phyloP scores from a whole-genome alignment of 2,797 vertebrate species.

The Gadopsis bispinosus region DNA sequence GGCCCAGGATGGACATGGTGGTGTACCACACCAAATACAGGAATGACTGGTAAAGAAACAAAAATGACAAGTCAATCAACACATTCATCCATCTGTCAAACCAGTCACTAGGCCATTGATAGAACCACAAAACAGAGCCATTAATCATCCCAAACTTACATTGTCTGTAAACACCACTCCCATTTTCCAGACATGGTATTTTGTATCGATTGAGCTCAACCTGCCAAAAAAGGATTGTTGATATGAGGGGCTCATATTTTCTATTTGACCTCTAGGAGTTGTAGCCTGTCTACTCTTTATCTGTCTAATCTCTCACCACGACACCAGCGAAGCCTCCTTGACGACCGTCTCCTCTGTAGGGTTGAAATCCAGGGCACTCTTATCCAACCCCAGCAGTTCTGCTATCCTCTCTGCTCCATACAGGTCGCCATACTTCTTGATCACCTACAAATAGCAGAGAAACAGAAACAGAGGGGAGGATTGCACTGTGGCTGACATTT shows the following conservation, averaged over 20 bases:
- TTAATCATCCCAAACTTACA: conserved; percentile 85
- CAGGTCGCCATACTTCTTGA: conserved; percentile 98
- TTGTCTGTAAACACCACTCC: conserved; percentile 99
- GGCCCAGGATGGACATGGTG: conserved; percentile 98
- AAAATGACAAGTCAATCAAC: neutral
- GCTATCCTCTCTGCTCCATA: conserved; percentile 97
- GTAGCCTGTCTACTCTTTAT: conserved; percentile 16
- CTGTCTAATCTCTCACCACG: conserved; percentile 86
- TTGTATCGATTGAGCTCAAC: conserved; percentile 97
- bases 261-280: conserved; percentile 31
- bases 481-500: conserved; percentile 20
- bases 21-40: conserved; percentile 98
- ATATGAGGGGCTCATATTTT: conserved; percentile 37
- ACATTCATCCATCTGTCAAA: conserved; percentile 6
- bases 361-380: conserved; percentile 97
- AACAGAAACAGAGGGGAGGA: neutral
- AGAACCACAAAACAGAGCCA: conserved; percentile 4
- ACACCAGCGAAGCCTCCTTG: conserved; percentile 93
- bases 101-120: neutral
- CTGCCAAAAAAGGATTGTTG: conserved; percentile 78
- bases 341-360: conserved; percentile 91
- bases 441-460: conserved; percentile 86
- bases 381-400: conserved; percentile 96
- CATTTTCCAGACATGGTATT: conserved; percentile 97
- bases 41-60: conserved; percentile 88